Evolutionary conservation across 2,888 invertebrate genomes (phyloP).

Genomic region (Branchipolynoe longqiensis): DNA sequence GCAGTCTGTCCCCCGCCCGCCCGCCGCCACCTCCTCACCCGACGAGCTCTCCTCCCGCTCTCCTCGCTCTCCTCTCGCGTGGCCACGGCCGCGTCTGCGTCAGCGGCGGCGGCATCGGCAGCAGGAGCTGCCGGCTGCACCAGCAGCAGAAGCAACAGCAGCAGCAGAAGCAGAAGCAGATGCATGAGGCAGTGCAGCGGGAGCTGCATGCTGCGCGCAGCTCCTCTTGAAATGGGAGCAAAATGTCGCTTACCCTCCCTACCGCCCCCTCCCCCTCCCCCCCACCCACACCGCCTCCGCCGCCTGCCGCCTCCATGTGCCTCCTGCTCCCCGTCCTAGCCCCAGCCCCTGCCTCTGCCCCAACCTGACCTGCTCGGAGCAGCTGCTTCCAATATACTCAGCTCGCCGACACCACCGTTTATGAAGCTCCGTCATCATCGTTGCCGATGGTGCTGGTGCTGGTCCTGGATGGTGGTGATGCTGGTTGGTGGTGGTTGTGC

Average conservation of each 20-base stretch:
- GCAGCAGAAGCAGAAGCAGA: not conserved
- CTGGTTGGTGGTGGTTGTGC: too few species aligned
- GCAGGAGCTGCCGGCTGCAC: not conserved
- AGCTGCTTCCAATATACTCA: too few species aligned
- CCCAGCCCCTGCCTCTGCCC: not conserved
- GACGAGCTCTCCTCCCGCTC: not conserved
- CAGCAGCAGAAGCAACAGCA: conserved; percentile 34
- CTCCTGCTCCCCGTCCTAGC: not conserved
- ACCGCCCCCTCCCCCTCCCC: conserved; percentile 18
- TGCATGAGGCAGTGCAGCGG: not conserved
- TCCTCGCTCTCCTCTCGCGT: not conserved
- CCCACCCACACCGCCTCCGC: not conserved
- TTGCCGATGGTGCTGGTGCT: too few species aligned
- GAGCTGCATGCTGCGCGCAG: conserved; percentile 2
- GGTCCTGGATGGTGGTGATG: not conserved
- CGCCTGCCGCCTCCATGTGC: not conserved
- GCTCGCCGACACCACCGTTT: too few species aligned
- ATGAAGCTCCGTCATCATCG: too few species aligned
- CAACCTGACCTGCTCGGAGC: too few species aligned
- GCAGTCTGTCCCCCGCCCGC: conserved; percentile 14
- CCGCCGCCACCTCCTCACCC: conserved; percentile 23
- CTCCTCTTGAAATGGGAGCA: not conserved
- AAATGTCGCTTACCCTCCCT: conserved; percentile 10
- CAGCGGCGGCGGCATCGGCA: not conserved
- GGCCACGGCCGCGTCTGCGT: not conserved